These are phyloP conservation scores for Mamestra configurata DNA, from an alignment of 1,140 invertebrate species.

Conservation along the genomic window DNA sequence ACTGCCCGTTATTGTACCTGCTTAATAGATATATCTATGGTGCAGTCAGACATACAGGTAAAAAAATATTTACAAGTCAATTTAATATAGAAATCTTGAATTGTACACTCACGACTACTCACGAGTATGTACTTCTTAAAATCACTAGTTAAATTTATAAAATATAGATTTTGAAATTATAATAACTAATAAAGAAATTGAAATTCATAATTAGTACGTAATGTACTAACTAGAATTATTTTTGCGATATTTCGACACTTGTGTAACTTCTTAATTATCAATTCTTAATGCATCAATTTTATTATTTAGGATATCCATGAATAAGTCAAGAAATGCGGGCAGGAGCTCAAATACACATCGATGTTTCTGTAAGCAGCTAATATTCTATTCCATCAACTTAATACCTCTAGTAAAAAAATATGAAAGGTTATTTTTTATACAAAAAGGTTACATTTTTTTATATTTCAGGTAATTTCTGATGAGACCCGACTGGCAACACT, in stretches of 20 bases:
- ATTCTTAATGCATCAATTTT: too few species aligned
- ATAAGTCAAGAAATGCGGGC: neutral
- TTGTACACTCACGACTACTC: neutral
- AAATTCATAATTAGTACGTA: neutral
- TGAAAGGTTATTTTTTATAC: neutral
- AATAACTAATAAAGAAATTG: neutral
- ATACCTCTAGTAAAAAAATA: neutral
- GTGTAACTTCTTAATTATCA: too few species aligned
- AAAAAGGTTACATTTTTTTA: neutral
- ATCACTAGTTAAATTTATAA: neutral
- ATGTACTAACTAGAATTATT: neutral
- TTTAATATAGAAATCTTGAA: neutral
- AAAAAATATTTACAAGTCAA: too few species aligned
- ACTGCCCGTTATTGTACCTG: too few species aligned
- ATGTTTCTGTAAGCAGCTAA: conserved; percentile 3
- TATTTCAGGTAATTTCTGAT: conserved; percentile 6
- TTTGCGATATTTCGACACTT: neutral
- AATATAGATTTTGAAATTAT: neutral
- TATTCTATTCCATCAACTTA: neutral
- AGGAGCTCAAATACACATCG: neutral
- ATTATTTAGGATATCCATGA: too few species aligned
- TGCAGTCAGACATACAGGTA: too few species aligned
- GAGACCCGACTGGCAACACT: conserved; percentile 12
- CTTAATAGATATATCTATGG: too few species aligned
- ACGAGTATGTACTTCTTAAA: neutral